Base-by-base conservation (phyloP, 2,888 invertebrate genomes). In the Aphodius sticticus region DNA sequence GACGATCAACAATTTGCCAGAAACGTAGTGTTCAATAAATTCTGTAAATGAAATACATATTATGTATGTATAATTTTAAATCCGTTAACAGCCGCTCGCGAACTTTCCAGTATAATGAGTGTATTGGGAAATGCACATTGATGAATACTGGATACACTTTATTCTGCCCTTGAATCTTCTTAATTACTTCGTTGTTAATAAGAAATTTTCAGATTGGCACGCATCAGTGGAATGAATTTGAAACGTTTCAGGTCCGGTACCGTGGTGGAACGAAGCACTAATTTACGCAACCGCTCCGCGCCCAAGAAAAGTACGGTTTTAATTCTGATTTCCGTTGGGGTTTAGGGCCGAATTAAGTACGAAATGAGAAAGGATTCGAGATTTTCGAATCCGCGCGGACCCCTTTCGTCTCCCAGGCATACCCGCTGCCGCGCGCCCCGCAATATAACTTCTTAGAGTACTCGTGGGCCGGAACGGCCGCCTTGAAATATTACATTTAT, bases 301-400 rank as follows among this genome's bases (percentile, higher is more conserved):
- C 85, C 84, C 86, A 86, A 87, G 87, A 87, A 88, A 88, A 88
- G 87, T 87, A 87, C 88, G 88, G 74, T 88, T 89, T 89, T 89
- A 89, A 89, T 89, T 88, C 87, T 89, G 88, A 89, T 89, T 89
- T 89, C 89, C 88, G 86, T 87, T 86, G 89, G 88, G 89, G 87
- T 87, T 88, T 87, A 85, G 84, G 74, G 36, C 85, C 85, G 88
- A 88, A 88, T 88, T 88, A 88, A 89, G 87, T 86, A 86, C 86
- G 87, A 86, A 87, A 88, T 86, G 88, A 88, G 88, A 88, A 88
- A 88, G 87, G 88, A 88, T 88, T 88, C 86, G 84, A 84, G 87
- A 88, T 89, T 89, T 89, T 88, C 87, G 71, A 86, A 87, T 77
- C 75, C 76, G 53, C 53, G 53, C 53, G 53, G 53, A 12, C 53